Conservation (phyloP, 2,797 vertebrate genomes). For the Catostomus latipinnis region DNA sequence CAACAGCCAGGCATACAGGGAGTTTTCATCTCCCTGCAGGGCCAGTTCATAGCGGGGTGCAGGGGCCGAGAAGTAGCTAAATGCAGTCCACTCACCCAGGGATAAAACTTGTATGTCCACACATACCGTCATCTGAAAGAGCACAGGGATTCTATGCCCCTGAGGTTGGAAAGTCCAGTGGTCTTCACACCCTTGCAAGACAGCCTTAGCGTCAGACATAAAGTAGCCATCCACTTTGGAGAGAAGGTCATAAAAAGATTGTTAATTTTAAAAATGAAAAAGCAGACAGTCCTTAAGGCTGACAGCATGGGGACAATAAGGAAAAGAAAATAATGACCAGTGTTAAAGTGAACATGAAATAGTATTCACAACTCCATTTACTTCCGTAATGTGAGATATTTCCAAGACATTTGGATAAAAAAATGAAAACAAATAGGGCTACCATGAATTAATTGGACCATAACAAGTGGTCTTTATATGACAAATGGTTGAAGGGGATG, state of each 20-base stretch:
- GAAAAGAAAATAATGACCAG: background rate
- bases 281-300: background rate
- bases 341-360: background rate
- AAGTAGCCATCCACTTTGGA: constrained; percentile 65
- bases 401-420: background rate
- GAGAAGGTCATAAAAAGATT: background rate
- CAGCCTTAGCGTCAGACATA: constrained; percentile 74
- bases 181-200: constrained; percentile 71
- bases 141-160: constrained; percentile 58
- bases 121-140: constrained; percentile 75
- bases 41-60: constrained; percentile 69
- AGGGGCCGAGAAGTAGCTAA: constrained; percentile 71
- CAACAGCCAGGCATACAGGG: constrained; percentile 76
- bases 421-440: too few relatives aligned
- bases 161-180: constrained; percentile 74
- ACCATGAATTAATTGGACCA: too few relatives aligned
- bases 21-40: constrained; percentile 72
- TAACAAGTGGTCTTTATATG: too few relatives aligned
- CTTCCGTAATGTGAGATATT: background rate
- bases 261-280: background rate
- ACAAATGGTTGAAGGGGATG: background rate
- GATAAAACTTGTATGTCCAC: constrained; percentile 71
- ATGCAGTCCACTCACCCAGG: constrained; percentile 76
- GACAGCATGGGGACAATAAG: background rate
- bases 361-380: background rate